Evolutionary conservation across 2,113 vertebrate species (phyloP).

Genomic region (Oryzias javanicus): DNA sequence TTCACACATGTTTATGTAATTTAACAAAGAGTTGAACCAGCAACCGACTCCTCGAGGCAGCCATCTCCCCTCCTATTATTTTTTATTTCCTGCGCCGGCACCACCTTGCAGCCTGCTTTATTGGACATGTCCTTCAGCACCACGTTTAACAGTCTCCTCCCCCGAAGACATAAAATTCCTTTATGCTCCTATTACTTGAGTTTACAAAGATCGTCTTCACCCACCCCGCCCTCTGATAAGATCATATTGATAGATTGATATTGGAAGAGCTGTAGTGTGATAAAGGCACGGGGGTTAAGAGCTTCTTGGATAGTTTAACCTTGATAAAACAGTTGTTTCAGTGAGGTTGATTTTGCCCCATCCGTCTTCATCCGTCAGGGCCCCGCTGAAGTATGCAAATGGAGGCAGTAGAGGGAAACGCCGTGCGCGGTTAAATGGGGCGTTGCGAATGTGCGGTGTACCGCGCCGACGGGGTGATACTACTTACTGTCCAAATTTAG

Average conservation of each 20-base stretch:
- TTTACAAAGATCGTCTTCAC: slow-evolving; percentile 67
- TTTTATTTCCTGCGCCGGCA: slow-evolving; percentile 66
- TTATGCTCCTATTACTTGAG: slow-evolving; percentile 74
- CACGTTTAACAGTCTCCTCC: slow-evolving; percentile 68
- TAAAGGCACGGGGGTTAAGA: slow-evolving; percentile 82
- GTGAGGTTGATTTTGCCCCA: slow-evolving; percentile 87
- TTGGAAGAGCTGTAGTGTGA: slow-evolving; percentile 73
- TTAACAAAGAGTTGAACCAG: slow-evolving; percentile 32
- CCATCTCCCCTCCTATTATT: slow-evolving; percentile 49
- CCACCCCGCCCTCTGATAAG: slow-evolving; percentile 65
- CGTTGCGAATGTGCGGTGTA: slow-evolving; percentile 83
- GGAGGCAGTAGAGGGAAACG: slow-evolving; percentile 81
- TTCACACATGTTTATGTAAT: background rate
- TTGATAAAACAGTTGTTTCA: slow-evolving; percentile 98
- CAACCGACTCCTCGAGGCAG: slow-evolving; percentile 26
- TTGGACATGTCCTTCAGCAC: slow-evolving; percentile 74
- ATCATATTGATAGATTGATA: slow-evolving; percentile 82
- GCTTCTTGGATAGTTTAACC: slow-evolving; percentile 90
- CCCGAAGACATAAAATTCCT: slow-evolving; percentile 74
- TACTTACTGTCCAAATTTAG: slow-evolving; percentile 86
- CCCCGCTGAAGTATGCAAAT: slow-evolving; percentile 90
- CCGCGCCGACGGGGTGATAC: slow-evolving; percentile 81
- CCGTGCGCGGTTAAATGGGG: slow-evolving; percentile 89
- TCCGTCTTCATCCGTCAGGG: slow-evolving; percentile 95
- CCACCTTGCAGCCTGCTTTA: slow-evolving; percentile 68